Conservation (phyloP, 1,140 invertebrate species). For the Physella acuta region DNA sequence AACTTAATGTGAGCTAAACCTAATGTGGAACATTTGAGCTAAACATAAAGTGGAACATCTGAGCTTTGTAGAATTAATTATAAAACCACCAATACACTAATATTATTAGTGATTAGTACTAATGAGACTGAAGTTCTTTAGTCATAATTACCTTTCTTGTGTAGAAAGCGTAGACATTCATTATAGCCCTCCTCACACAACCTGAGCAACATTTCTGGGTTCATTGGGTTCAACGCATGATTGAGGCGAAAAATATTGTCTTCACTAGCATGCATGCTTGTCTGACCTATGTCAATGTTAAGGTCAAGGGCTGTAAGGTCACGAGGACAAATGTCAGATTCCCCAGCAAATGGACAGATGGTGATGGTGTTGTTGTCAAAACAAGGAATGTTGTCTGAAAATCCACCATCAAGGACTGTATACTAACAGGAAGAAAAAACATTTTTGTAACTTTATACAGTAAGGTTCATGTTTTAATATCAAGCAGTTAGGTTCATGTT, state of each 20-base stretch:
- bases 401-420: slow-evolving; percentile 18
- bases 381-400: slow-evolving; percentile 21
- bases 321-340: slow-evolving; percentile 20
- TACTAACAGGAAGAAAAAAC: slow-evolving; percentile 1
- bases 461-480: no score
- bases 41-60: no score
- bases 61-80: no score
- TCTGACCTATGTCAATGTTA: slow-evolving; percentile 11
- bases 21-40: no score
- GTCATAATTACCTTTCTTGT: background rate
- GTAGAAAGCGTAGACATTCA: slow-evolving; percentile 16
- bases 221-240: slow-evolving; percentile 21
- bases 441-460: no score
- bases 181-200: slow-evolving; percentile 24
- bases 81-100: background rate
- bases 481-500: no score
- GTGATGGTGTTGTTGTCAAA: slow-evolving; percentile 22
- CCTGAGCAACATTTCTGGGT: slow-evolving; percentile 16
- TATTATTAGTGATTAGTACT: background rate
- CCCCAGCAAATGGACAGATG: slow-evolving; percentile 21
- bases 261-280: slow-evolving; percentile 22
- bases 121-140: background rate
- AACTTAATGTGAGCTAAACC: no score
- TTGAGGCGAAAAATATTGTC: slow-evolving; percentile 23
- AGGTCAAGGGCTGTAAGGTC: slow-evolving; percentile 12